Conservation (phyloP, 1,140 invertebrate genomes). For the Bombus superbus region DNA sequence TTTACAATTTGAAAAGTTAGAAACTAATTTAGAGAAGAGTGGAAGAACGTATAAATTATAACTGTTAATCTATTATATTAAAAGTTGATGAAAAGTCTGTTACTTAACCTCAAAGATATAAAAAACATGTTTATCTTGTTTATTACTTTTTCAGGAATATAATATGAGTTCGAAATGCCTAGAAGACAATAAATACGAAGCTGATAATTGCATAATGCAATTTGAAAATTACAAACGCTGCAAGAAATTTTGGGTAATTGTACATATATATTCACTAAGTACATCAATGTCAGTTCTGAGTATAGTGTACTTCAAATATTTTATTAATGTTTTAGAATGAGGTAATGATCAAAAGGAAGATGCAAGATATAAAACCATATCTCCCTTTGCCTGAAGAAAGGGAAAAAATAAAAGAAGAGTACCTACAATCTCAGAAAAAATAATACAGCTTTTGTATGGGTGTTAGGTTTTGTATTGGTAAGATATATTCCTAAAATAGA, state of each 20-base stretch:
- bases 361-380: slow-evolving; percentile 54
- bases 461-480: not conserved
- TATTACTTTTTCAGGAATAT: slow-evolving; percentile 54
- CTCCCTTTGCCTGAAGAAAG: slow-evolving; percentile 70
- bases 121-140: not conserved
- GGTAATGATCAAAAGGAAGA: slow-evolving; percentile 44
- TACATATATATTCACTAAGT: not conserved
- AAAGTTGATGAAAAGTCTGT: not conserved
- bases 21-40: not conserved
- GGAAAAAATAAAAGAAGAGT: slow-evolving; percentile 68
- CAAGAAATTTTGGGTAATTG: slow-evolving; percentile 69
- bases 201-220: slow-evolving; percentile 36
- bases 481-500: not conserved
- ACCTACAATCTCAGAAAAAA: slow-evolving; percentile 31
- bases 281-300: not conserved
- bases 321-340: slow-evolving; percentile 51
- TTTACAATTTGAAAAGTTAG: not conserved
- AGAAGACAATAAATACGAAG: slow-evolving; percentile 39
- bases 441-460: not conserved
- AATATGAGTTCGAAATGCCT: slow-evolving; percentile 53
- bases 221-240: slow-evolving; percentile 68
- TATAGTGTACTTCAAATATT: not conserved
- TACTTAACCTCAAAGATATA: slow-evolving; percentile 2
- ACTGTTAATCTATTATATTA: not conserved
- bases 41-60: not conserved